Evolutionary conservation across 2,888 invertebrate species (phyloP), one percentile per base, ranked within the genome.

Genomic region (Sminthurinus aureus): DNA sequence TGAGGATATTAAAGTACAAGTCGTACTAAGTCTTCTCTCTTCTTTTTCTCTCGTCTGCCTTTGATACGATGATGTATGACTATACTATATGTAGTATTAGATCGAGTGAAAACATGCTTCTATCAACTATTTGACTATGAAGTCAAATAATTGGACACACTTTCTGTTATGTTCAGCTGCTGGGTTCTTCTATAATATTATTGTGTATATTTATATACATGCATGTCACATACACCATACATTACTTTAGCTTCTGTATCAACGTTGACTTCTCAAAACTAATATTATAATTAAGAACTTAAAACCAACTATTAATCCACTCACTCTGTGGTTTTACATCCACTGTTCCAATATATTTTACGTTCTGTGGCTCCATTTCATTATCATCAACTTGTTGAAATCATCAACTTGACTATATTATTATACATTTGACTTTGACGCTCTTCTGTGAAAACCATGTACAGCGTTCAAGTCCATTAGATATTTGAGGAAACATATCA

Each of bases 71-170:
- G 38, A 38, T 38, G 38, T 38, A 38, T 38, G 22, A 71, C 24
- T 26, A 20, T 71, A 71, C 26, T 22, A 24, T 71, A 18, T 73
- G 22, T 11, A 78, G 66, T 24, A 38, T 64, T 66, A 38, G 38
- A 38, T 38, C 38, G 71, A 80, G 80, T 80, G 80, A 80, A 80
- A 71, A 71, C 80, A 80, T 73, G 58, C 80, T 67, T 67, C 80
- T 22, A 80, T 67, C 80, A 15, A 80, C 71, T 51, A 71, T n/a
- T n/a, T n/a, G n/a, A n/a, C n/a, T n/a, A n/a, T n/a, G n/a, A 79
- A 69, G 79, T 79, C 69, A 69, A 79, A 75, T n/a, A 80, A 80
- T 80, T 80, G 80, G 80, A 80, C 80, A 80, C 80, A 80, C 71
- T 80, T 80, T 76, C 76, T 76, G 76, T 80, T 76, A 52, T 76